These are phyloP conservation scores for Dysidea cf. avara DNA, from an alignment of 37 sponge, comb jelly and placozoan genomes.

Conservation along the genomic window DNA sequence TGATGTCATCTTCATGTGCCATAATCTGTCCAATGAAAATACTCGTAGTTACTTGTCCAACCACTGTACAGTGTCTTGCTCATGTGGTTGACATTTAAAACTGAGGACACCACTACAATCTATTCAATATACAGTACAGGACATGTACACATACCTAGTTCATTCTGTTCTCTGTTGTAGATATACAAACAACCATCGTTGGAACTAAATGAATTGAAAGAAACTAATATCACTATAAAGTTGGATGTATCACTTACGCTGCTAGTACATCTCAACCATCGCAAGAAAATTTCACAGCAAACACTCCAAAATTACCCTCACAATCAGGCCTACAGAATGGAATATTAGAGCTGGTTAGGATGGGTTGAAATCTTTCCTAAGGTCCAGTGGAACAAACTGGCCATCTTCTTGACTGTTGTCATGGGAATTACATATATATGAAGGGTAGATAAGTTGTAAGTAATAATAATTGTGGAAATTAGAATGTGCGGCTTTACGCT, in stretches of 20 bases:
- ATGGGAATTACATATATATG: slow-evolving; percentile 66
- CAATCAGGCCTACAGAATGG: slow-evolving; percentile 20
- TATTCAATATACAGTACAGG: too few relatives aligned
- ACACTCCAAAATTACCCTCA: slow-evolving; percentile 44
- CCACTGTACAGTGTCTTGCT: too few relatives aligned
- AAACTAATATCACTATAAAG: not conserved
- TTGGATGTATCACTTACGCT: slow-evolving; percentile 36
- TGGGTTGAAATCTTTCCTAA: slow-evolving; percentile 38
- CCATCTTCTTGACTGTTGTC: slow-evolving; percentile 38
- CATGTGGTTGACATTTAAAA: too few relatives aligned
- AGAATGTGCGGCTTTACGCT: too few relatives aligned
- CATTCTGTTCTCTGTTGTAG: slow-evolving; percentile 50
- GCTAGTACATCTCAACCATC: slow-evolving; percentile 69
- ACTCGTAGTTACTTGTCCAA: too few relatives aligned
- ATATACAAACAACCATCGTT: slow-evolving; percentile 79
- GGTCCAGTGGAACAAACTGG: slow-evolving; percentile 45
- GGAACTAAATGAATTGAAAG: slow-evolving; percentile 22
- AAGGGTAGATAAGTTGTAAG: not conserved
- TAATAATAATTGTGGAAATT: not conserved
- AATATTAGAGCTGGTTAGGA: not conserved
- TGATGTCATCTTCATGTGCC: slow-evolving; percentile 81
- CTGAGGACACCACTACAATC: too few relatives aligned
- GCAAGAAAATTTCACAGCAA: slow-evolving; percentile 47
- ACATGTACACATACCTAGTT: slow-evolving; percentile 31
- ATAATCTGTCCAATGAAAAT: slow-evolving; percentile 31